Conservation (phyloP, 2,797 vertebrate genomes). For the Pelodytes ibericus region DNA sequence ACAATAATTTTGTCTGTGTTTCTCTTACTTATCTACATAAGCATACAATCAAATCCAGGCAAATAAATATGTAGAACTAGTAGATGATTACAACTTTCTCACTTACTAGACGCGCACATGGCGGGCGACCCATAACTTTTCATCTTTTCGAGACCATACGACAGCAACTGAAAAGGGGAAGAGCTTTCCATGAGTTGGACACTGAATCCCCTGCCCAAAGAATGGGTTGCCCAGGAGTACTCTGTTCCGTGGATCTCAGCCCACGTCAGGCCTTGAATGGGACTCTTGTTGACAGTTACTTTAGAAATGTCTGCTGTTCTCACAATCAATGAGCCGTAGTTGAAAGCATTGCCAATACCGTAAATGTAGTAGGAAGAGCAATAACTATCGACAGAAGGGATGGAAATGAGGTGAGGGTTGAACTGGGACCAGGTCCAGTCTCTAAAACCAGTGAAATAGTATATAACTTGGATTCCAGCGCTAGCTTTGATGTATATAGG, state of each 20-base stretch:
- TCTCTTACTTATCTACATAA: too few relatives aligned
- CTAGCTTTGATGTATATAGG: slow-evolving; percentile 62
- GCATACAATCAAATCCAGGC: too few relatives aligned
- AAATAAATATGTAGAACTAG: too few relatives aligned
- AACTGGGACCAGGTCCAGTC: accelerated
- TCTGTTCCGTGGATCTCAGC: slow-evolving; percentile 57
- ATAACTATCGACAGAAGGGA: slow-evolving; percentile 63
- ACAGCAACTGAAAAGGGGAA: not conserved
- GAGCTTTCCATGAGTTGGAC: not conserved
- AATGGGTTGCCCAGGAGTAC: slow-evolving; percentile 67
- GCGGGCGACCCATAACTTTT: not conserved
- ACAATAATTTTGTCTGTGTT: too few relatives aligned
- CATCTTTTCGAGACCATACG: not conserved
- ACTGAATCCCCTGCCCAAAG: not conserved
- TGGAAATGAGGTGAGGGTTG: slow-evolving; percentile 67
- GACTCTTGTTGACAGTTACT: slow-evolving; percentile 54
- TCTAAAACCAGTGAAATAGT: slow-evolving; percentile 66
- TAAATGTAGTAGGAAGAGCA: slow-evolving; percentile 67
- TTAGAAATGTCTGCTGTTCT: not conserved
- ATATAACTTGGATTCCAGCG: slow-evolving; percentile 67
- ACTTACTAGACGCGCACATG: slow-evolving; percentile 39
- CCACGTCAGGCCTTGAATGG: slow-evolving; percentile 54
- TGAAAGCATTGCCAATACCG: slow-evolving; percentile 54
- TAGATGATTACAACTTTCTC: too few relatives aligned
- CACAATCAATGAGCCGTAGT: slow-evolving; percentile 64